phyloP scores from a whole-genome alignment of 2,888 invertebrate species.

The Diploptera punctata region DNA sequence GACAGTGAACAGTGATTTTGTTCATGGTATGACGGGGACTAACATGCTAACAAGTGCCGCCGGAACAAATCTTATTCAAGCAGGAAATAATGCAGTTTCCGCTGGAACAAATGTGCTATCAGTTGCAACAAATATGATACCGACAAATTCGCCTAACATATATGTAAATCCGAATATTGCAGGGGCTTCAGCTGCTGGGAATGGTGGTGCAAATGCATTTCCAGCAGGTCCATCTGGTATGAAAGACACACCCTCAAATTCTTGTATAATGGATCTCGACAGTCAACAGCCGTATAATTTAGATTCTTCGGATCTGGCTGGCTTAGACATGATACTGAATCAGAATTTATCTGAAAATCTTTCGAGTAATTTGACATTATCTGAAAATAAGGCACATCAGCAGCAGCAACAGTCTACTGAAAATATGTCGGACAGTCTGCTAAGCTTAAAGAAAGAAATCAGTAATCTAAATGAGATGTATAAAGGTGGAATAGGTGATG shows the following conservation, averaged over 20 bases:
- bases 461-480: constrained; percentile 33
- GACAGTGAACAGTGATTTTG: too few relatives aligned
- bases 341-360: constrained; percentile 57
- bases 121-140: too few relatives aligned
- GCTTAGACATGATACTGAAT: constrained; percentile 50
- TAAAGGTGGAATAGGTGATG: not conserved
- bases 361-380: constrained; percentile 57
- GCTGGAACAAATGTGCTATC: too few relatives aligned
- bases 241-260: not conserved
- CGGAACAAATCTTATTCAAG: too few relatives aligned
- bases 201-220: too few relatives aligned
- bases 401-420: constrained; percentile 44
- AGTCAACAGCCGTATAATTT: constrained; percentile 51
- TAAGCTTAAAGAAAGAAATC: constrained; percentile 57
- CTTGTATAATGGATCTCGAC: constrained; percentile 51
- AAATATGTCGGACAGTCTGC: constrained; percentile 64
- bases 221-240: too few relatives aligned
- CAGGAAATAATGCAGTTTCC: too few relatives aligned
- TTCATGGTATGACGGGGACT: too few relatives aligned
- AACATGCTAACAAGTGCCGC: not conserved
- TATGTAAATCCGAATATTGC: too few relatives aligned
- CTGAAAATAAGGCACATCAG: constrained; percentile 49
- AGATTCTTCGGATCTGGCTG: constrained; percentile 55
- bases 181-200: too few relatives aligned
- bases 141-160: too few relatives aligned